Percentiles rank a stretch among this genome's conserved stretches.
Conservation (phyloP, 2,113 vertebrate genomes). For the Melanocharis versteri region DNA sequence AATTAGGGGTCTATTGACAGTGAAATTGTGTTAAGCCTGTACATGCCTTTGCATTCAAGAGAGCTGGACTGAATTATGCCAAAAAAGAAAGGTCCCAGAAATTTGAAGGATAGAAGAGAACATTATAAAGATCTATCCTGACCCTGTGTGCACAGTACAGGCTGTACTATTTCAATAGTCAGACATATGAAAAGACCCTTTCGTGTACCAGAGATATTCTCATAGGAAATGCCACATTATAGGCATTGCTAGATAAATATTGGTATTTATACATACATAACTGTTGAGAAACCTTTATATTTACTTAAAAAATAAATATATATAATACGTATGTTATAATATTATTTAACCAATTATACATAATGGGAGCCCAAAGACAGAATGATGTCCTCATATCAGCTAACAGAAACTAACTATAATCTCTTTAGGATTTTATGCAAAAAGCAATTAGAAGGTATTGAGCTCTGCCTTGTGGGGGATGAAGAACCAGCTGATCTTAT, state of each 20-base stretch:
- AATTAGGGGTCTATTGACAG: background rate
- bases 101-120: background rate
- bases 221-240: background rate
- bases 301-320: background rate
- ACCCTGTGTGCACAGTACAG: background rate
- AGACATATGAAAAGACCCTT: background rate
- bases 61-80: background rate
- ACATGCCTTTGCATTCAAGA: background rate
- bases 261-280: background rate
- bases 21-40: constrained; percentile 19
- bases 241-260: background rate
- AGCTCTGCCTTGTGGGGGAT: background rate
- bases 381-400: background rate
- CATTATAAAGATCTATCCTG: background rate
- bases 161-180: background rate
- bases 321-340: background rate
- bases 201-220: background rate
- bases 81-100: background rate
- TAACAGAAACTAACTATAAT: background rate
- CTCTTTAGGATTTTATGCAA: background rate
- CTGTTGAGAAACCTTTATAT: background rate
- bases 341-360: background rate
- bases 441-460: background rate
- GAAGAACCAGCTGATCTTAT: background rate
- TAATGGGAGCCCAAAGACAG: background rate